phyloP scores from a whole-genome alignment of 2,888 invertebrate genomes.

The Pogonocherus hispidulus region DNA sequence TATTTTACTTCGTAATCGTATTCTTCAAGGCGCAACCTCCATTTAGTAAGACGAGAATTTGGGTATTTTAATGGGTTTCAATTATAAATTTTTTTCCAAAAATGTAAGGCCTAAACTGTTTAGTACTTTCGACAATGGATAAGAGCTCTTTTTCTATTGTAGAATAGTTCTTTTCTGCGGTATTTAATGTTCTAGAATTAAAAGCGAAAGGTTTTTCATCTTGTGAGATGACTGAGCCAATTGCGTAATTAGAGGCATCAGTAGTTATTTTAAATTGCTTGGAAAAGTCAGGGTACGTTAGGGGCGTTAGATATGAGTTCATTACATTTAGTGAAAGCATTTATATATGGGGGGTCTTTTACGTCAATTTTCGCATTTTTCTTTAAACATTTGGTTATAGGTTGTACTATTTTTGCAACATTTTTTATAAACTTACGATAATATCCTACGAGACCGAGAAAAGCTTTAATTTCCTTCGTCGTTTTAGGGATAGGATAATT shows the following conservation, averaged over 20 bases:
- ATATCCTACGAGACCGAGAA: not conserved
- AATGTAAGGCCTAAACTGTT: not conserved
- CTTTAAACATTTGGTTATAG: no score
- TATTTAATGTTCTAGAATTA: not conserved
- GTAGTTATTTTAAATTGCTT: slow-evolving; percentile 37
- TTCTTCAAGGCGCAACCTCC: not conserved
- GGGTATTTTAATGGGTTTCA: not conserved
- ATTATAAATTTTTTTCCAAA: not conserved
- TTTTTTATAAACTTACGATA: not conserved
- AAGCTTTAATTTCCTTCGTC: not conserved
- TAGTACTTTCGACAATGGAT: not conserved
- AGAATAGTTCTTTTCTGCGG: not conserved
- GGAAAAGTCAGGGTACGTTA: not conserved
- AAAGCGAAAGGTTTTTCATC: not conserved
- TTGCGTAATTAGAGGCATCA: slow-evolving; percentile 40
- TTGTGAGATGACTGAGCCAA: not conserved
- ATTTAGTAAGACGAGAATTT: not conserved
- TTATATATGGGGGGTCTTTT: not conserved
- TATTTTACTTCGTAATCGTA: not conserved
- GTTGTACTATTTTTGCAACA: no score
- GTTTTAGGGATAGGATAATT: not conserved
- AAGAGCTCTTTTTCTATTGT: not conserved
- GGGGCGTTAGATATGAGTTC: not conserved
- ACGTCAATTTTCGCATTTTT: not conserved
- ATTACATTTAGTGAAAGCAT: slow-evolving; percentile 36